Base-by-base conservation (phyloP, 2,888 invertebrate species). In the Omphaloscelis lunosa region DNA sequence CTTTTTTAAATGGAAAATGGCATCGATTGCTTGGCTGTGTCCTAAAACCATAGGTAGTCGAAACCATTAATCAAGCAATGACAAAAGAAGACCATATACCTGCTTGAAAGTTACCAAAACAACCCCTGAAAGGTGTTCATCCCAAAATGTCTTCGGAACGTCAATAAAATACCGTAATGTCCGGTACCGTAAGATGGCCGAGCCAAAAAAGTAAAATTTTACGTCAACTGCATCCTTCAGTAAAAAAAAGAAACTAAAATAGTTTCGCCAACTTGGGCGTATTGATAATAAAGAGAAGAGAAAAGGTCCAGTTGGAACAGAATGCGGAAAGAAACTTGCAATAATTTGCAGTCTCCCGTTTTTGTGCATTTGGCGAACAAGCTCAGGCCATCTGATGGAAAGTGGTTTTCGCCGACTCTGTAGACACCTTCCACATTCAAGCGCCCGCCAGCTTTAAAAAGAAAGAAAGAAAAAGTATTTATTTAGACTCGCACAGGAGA, bases 121-220 rank as follows among this genome's bases (percentile, higher is more conserved):
- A 15, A 15, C 15, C 34, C 53, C 23, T 41, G 15, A 61, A 45
- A 67, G 73, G 61, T 83, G 61, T 29, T 27, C 67, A 79, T 67
- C 29, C 41, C 61, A 58, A 83, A 80, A 84, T 70, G 66, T 84
- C 80, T 72, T 84, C 39, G 51, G 15, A 63, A 72, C 61, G 61
- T 61, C 70, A 78, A 65, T 77, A 78, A 77, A 83, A 83, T 79
- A 86, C 82, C 79, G 83, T 77, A 81, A 71, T 61, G 41, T 67
- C 20, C 23, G 72, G 23, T 69, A 78, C 85, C 63, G 84, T 84
- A 83, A 74, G 58, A 66, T 69, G 39, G 53, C 56, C 23, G 39
- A 45, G 29, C 68, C 65, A 78, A 83, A 80, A 85, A 83, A 76
- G 81, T 67, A 51, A 75, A 72, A 39, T 66, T 58, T 34, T 58